Base-by-base conservation (phyloP, 1,140 invertebrate genomes). In the Bombus balteatus region DNA sequence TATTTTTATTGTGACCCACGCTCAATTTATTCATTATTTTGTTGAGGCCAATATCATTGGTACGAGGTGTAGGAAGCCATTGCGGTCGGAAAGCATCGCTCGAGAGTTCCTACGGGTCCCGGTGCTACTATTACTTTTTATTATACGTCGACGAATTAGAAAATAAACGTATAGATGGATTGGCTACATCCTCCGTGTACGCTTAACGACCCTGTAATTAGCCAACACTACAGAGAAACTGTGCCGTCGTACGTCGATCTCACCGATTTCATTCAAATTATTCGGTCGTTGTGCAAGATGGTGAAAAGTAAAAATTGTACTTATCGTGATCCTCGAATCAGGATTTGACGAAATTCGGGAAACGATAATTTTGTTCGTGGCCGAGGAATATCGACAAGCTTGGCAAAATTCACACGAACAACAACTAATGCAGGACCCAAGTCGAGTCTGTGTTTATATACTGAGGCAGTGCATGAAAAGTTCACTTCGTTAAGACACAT, bases 21-120 rank as follows among this genome's bases (percentile, higher is more conserved):
- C 88, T 93, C 92, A 93, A 93, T 93, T 93, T 92, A 93, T 92
- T 93, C 92, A 93, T 93, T 93, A 93, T 90, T 93, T 92, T 93
- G 92, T 92, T 93, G 91, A 93, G 88, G 92, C 92, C 92, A 93
- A 93, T 93, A 93, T 93, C 91, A 93, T 93, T 92, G 92, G 90
- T 85, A 86, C 89, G 90, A 91, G 87, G 87, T 88, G 86, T 86
- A 90, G 86, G 89, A 90, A 87, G 89, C 72, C 81, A 83, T 86
- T 83, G 89, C 86, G 66, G 83, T 90, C 89, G 86, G 89, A 88
- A 86, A 80, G 83, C 83, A 83, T 86, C 82, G 88, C 75, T 83
- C 89, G 81, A 87, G 73, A 85, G 85, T 86, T 85, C 83, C 78
- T 75, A 59, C 80, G 80, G 65, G 59, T 71, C 37, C 73, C 80